A percentile compares a stretch with the other conserved stretches of the same genome.
Conservation (phyloP, 1,140 invertebrate species). For the Pararge aegeria region DNA sequence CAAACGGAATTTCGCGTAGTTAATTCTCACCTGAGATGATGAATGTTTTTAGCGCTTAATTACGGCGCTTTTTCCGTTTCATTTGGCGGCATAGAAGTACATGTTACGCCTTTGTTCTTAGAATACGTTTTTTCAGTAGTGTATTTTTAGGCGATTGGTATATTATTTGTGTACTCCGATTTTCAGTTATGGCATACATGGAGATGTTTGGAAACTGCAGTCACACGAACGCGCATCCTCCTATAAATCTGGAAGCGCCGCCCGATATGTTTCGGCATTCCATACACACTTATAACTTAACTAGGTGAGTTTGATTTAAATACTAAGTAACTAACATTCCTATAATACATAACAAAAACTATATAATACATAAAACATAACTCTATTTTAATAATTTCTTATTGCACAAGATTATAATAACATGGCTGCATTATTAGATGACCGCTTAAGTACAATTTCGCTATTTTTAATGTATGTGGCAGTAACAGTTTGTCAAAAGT, state of each 20-base stretch:
- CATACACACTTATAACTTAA: slow-evolving; percentile 89
- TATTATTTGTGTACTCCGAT: slow-evolving; percentile 4
- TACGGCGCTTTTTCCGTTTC: slow-evolving; percentile 55
- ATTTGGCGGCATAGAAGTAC: slow-evolving; percentile 44
- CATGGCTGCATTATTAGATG: too few relatives aligned
- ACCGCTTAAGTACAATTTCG: too few relatives aligned
- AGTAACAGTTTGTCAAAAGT: too few relatives aligned
- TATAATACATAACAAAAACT: too few relatives aligned
- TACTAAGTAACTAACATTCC: too few relatives aligned
- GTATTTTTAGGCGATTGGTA: slow-evolving; percentile 19
- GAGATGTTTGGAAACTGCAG: slow-evolving; percentile 95
- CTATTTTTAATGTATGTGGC: too few relatives aligned
- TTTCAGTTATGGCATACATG: slow-evolving; percentile 96
- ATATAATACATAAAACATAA: too few relatives aligned
- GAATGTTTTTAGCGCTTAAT: slow-evolving; percentile 65
- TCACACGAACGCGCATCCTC: slow-evolving; percentile 79
- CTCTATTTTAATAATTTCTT: too few relatives aligned
- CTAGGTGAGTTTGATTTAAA: slow-evolving; percentile 47
- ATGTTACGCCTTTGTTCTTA: slow-evolving; percentile 42
- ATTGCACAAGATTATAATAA: too few relatives aligned
- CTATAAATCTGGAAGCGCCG: slow-evolving; percentile 63
- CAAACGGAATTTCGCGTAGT: slow-evolving; percentile 49
- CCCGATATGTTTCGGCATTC: slow-evolving; percentile 90
- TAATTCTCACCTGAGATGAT: slow-evolving; percentile 59
- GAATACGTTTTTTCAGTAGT: slow-evolving; percentile 42